Evolutionary conservation across 2,113 vertebrate genomes (phyloP).

Genomic region (Bostrychus sinensis): DNA sequence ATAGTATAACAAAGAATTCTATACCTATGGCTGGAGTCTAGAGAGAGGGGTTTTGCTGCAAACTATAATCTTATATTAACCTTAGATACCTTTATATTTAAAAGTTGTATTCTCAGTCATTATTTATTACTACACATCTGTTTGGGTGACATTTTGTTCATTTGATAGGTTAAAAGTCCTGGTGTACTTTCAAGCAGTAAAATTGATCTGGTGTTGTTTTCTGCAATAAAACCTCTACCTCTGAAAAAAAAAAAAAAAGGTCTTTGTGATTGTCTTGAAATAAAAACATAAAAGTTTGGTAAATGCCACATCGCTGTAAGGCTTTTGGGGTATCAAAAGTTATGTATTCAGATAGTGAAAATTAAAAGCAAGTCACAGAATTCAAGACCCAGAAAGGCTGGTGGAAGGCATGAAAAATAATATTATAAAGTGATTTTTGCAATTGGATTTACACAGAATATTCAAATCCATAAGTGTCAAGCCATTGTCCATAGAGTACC

Average conservation of each 20-base stretch:
- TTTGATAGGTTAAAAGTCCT: slow-evolving; percentile 83
- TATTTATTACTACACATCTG: slow-evolving; percentile 93
- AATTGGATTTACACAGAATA: too few relatives aligned
- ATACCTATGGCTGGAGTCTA: slow-evolving; percentile 79
- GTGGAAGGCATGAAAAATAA: too few relatives aligned
- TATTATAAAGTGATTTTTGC: too few relatives aligned
- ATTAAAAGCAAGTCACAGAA: too few relatives aligned
- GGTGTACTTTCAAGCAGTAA: slow-evolving; percentile 88
- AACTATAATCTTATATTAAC: slow-evolving; percentile 80
- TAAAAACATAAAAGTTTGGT: neutral
- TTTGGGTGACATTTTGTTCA: slow-evolving; percentile 78
- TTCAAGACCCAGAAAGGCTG: too few relatives aligned
- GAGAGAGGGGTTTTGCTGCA: slow-evolving; percentile 89
- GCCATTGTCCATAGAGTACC: too few relatives aligned
- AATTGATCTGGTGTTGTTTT: slow-evolving; percentile 88
- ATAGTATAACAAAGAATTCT: slow-evolving; percentile 78
- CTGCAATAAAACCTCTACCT: slow-evolving; percentile 93
- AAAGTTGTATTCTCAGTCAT: slow-evolving; percentile 87
- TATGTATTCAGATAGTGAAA: too few relatives aligned
- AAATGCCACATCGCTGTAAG: too few relatives aligned
- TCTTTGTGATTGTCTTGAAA: slow-evolving; percentile 20
- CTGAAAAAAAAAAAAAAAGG: slow-evolving; percentile 68
- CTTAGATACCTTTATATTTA: slow-evolving; percentile 92
- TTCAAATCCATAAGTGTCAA: too few relatives aligned
- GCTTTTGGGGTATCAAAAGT: too few relatives aligned